Base-by-base conservation (phyloP, 2,888 invertebrate species). In the Teleiodes luculella region DNA sequence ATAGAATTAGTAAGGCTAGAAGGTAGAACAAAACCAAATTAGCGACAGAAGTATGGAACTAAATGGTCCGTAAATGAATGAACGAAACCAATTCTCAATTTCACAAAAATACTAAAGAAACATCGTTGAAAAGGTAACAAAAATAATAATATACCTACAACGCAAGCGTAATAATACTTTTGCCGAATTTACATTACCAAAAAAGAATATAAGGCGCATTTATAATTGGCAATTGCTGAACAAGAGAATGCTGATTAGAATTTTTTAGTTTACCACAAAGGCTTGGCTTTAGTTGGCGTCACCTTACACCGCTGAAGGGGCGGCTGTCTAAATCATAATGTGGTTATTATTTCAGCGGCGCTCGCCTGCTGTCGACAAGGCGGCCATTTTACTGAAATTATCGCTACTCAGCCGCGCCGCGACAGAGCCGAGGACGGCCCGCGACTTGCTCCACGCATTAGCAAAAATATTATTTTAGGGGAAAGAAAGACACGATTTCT, bases 371-470 rank as follows among this genome's bases (percentile, higher is more conserved):
- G 85, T 76, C 82, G 87, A 87, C 87, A 84, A 78, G 84, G 72
- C 83, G 76, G 78, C 86, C 84, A 87, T 87, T 87, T 82, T 80
- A 72, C 70, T 67, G 75, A 80, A 87, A 83, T 86, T 87, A 87
- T 87, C 72, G 85, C 87, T 83, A 81, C 86, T 86, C 82, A 80
- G 79, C 78, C 74, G 62, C 64, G 64, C 67, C 64, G 67, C 76
- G 74, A 78, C 83, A 81, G 76, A 79, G 78, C 76, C 76, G 78
- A 78, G 83, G 79, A 79, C 71, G 77, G 76, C 80, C 76, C 76
- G 68, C 70, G 74, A 78, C 80, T 80, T 77, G 76, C 77, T 72
- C 76, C 67, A 68, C 72, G 78, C 76, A 76, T 80, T 80, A 76
- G 67, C 69, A 68, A 69, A 60, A 74, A 76, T 76, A 77, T 76